Base-by-base conservation (phyloP, 2,888 invertebrate species). In the Stenodera caucasica region DNA sequence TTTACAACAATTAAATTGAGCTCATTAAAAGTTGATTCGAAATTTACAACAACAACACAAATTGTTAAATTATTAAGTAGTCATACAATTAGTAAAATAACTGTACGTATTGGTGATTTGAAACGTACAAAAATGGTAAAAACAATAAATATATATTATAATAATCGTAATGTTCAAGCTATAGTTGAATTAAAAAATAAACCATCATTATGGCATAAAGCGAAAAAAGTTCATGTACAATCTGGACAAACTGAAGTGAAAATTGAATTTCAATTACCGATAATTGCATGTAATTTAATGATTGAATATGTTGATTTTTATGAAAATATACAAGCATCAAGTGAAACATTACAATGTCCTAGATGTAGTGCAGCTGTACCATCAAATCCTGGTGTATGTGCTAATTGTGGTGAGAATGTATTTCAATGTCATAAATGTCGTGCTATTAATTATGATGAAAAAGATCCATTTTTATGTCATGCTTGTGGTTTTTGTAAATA, bases 401-500 rank as follows among this genome's bases (percentile, higher is more conserved):
- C 91, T 0, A 96, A 96, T 80, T 96, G 96, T 76, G 98, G 98
- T 0, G 98, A 99, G 80, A 98, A 98, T 79, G 98, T 98, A 0
- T 98, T 95, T 83, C 99, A 99, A 76, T 99, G 98, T 75, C 97
- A 98, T 83, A 98, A 98, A 82, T 99, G 98, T 82, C 88, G 92
- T 23, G 96, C 98, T 0, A 99, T 99, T 71, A 98, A 99, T 82
- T 98, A 98, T 81, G 98, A 98, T 79, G 98, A 98, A 79, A 96
- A 97, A 79, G 98, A 98, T 82, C 98, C 98, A 0, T 99, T 98
- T 86, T 83, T 99, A 23, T 99, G 99, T 77, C 98, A 98, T 81
- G 93, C 97, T 4, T 99, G 99, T 81, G 98, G 98, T 0, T 98
- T 96, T 83, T 99, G 98, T 83, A 98, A 98, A 82, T 98, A 98